phyloP scores from a whole-genome alignment of 2,113 vertebrate genomes.

The Hymenochirus boettgeri region DNA sequence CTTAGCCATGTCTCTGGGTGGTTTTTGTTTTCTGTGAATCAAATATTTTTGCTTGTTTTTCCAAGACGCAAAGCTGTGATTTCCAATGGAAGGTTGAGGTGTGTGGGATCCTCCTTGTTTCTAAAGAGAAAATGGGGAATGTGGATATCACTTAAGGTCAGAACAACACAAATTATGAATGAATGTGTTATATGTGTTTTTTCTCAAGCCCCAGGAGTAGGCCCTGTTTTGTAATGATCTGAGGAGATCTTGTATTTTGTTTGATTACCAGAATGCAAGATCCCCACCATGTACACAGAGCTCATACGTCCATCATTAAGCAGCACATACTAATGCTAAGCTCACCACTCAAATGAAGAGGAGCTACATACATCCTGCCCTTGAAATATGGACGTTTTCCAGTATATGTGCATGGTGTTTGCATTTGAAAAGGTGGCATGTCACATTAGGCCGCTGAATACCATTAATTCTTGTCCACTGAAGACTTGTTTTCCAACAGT shows the following conservation, averaged over 20 bases:
- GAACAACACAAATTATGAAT: too few relatives aligned
- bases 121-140: slow-evolving; percentile 90
- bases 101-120: slow-evolving; percentile 84
- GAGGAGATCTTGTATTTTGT: too few relatives aligned
- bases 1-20: too few relatives aligned
- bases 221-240: too few relatives aligned
- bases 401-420: slow-evolving; percentile 60
- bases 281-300: slow-evolving; percentile 64
- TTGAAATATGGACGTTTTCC: slow-evolving; percentile 74
- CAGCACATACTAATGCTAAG: slow-evolving; percentile 67
- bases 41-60: slow-evolving; percentile 35
- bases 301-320: slow-evolving; percentile 64
- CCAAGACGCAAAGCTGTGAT: slow-evolving; percentile 90
- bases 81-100: slow-evolving; percentile 79
- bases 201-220: too few relatives aligned
- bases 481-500: too few relatives aligned
- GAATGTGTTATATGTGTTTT: too few relatives aligned
- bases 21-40: too few relatives aligned
- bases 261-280: slow-evolving; percentile 65
- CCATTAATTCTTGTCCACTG: too few relatives aligned
- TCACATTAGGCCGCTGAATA: too few relatives aligned
- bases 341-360: slow-evolving; percentile 61
- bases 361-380: slow-evolving; percentile 76
- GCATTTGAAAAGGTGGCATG: too few relatives aligned
- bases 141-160: slow-evolving; percentile 86